Evolutionary conservation across 2,888 invertebrate species (phyloP), one percentile per base, ranked within the genome.

Genomic region (Lamproptera curius): DNA sequence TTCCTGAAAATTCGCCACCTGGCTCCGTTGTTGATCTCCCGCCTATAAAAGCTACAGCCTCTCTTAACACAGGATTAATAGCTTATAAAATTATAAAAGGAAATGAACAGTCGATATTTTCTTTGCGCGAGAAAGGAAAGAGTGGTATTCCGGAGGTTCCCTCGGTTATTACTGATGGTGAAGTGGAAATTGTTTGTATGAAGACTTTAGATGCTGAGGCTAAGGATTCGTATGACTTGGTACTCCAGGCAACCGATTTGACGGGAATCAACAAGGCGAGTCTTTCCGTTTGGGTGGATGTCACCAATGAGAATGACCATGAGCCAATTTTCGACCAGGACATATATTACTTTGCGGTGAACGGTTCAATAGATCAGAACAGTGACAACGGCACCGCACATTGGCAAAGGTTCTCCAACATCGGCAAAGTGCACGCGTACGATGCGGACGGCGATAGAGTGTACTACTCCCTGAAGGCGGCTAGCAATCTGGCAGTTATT

Each of bases 391-490:
- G 91, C 5, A 84, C 82, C 5, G 89, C 90, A 10, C 89, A 86
- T 41, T 94, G 94, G 93, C 91, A 92, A 64, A 89, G 95, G 48
- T 97, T 97, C 70, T 90, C 93, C 1, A 92, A 93, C 23, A 91
- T 98, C 53, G 97, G 97, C 1, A 93, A 91, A 67, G 95, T 98
- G 10, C 91, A 92, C 54, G 98, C 98, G 0, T 91, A 90, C 44
- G 98, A 98, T 74, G 93, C 93, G 0, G 98, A 98, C 74, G 96
- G 95, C n/a, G 97, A 97, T 76, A 92, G 93, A 62, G 91, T 97
- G n/a, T 94, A 95, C 42, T 98, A 97, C 74, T 92, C 93, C 44
- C 82, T 98, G 44, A 90, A 92, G 46, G 91, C 93, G 2, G 94
- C 95, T 9, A 95, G 93, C 56, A 94, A 94, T 67, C 89, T 94